Percentiles rank a stretch among this genome's conserved stretches.
Conservation (phyloP, 2,888 invertebrate genomes). For the Drosophila phalerata region DNA sequence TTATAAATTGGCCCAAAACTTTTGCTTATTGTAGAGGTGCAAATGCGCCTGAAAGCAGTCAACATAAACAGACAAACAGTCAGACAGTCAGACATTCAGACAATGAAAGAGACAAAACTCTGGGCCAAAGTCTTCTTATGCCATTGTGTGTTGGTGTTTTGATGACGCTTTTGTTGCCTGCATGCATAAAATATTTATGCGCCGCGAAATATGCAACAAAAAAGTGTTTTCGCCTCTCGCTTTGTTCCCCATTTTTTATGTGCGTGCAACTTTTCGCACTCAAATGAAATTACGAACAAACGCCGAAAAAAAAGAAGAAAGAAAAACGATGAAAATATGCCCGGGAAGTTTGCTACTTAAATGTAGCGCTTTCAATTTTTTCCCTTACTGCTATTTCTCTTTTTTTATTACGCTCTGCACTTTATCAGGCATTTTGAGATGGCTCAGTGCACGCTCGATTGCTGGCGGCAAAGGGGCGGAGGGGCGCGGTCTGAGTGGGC, state of each 20-base stretch:
- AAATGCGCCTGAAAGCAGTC: slow-evolving; percentile 65
- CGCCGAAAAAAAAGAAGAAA: slow-evolving; percentile 34
- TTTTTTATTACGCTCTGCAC: slow-evolving; percentile 69
- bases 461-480: slow-evolving; percentile 32
- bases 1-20: slow-evolving; percentile 72
- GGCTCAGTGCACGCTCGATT: slow-evolving; percentile 82
- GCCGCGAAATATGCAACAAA: slow-evolving; percentile 75
- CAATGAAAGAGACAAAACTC: slow-evolving; percentile 28
- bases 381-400: slow-evolving; percentile 8
- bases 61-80: slow-evolving; percentile 21
- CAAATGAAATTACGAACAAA: slow-evolving; percentile 81
- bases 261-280: slow-evolving; percentile 81
- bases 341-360: slow-evolving; percentile 73
- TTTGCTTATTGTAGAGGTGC: slow-evolving; percentile 68
- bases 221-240: slow-evolving; percentile 41
- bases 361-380: slow-evolving; percentile 68
- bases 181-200: slow-evolving; percentile 80
- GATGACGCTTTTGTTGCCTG: slow-evolving; percentile 73
- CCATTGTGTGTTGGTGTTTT: slow-evolving; percentile 52
- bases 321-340: slow-evolving; percentile 28
- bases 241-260: slow-evolving; percentile 38
- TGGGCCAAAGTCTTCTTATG: slow-evolving; percentile 39
- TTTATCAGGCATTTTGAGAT: slow-evolving; percentile 83
- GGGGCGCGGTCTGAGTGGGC: slow-evolving; percentile 28
- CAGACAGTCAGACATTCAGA: slow-evolving; percentile 4